Conservation (phyloP, 1,140 invertebrate genomes). For the Bombus cullumanus region DNA sequence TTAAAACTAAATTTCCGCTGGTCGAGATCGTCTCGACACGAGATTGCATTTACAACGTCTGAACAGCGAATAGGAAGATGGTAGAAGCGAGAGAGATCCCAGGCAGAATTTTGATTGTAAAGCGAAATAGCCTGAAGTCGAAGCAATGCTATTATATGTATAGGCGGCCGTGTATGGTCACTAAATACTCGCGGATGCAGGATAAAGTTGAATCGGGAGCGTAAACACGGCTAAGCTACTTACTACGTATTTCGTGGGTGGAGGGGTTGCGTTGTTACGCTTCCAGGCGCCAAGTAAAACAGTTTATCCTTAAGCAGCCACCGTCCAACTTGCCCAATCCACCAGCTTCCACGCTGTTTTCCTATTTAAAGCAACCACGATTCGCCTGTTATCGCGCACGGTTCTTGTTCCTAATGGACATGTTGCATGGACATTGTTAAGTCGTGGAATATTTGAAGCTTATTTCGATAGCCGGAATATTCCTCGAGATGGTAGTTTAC, state of each 20-base stretch:
- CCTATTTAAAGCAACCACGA: conserved; percentile 19
- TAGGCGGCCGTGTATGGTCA: conserved; percentile 26
- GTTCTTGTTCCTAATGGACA: conserved; percentile 6
- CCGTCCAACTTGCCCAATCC: background rate
- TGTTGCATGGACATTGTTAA: background rate
- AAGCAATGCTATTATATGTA: conserved; percentile 40
- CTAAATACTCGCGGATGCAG: conserved; percentile 57
- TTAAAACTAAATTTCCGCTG: conserved; percentile 61
- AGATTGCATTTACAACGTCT: conserved; percentile 57
- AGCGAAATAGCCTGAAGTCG: conserved; percentile 59
- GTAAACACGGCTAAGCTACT: conserved; percentile 63
- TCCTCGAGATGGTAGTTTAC: background rate
- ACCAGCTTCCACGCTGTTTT: background rate
- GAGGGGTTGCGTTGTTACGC: conserved; percentile 23
- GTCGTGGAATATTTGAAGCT: conserved; percentile 2
- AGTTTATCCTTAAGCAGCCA: conserved; percentile 41
- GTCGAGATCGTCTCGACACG: conserved; percentile 54
- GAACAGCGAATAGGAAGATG: background rate
- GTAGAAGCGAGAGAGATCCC: background rate
- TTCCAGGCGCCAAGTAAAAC: conserved; percentile 48
- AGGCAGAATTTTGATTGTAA: conserved; percentile 59
- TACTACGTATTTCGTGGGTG: conserved; percentile 47
- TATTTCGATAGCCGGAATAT: background rate
- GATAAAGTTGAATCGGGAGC: conserved; percentile 61
- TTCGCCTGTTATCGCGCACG: conserved; percentile 9